Percentiles rank a stretch among this genome's conserved stretches.
phyloP scores from a whole-genome alignment of 2,888 invertebrate species.

The Ametastegia equiseti region DNA sequence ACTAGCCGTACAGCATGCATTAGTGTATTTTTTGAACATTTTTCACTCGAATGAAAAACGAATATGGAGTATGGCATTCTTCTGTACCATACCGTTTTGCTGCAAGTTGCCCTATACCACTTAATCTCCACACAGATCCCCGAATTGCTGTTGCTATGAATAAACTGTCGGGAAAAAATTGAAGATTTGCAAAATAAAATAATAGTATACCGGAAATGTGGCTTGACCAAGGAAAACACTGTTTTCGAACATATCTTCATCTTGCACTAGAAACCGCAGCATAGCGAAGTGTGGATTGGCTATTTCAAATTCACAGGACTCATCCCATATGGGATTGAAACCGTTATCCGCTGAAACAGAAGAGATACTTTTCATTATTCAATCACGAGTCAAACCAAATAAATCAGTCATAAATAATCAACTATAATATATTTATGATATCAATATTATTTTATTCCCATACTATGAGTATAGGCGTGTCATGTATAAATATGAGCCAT shows the following conservation, averaged over 20 bases:
- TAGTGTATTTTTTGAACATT: too few species aligned
- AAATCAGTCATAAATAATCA: background rate
- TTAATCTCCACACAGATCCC: background rate
- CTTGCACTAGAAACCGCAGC: constrained; percentile 92
- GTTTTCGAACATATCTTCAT: constrained; percentile 98
- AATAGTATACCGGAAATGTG: constrained; percentile 86
- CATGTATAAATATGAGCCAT: background rate
- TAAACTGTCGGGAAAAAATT: background rate
- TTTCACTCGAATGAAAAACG: too few species aligned
- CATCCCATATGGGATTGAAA: constrained; percentile 95
- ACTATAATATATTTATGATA: constrained; percentile 8
- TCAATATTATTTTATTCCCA: constrained; percentile 18
- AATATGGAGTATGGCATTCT: too few species aligned
- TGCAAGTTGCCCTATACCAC: too few species aligned
- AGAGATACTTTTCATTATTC: constrained; percentile 38
- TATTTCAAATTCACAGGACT: constrained; percentile 88
- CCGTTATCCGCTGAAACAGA: constrained; percentile 89
- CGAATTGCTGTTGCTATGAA: background rate
- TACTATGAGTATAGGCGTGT: constrained; percentile 20
- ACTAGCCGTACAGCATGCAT: too few species aligned
- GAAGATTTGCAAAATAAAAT: background rate
- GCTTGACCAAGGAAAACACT: constrained; percentile 98
- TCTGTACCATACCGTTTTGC: too few species aligned
- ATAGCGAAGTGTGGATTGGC: constrained; percentile 90
- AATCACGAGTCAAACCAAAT: background rate